Evolutionary conservation across 2,888 invertebrate genomes (phyloP), one percentile per base, ranked within the genome.

Genomic region (Thymelicus acteon): DNA sequence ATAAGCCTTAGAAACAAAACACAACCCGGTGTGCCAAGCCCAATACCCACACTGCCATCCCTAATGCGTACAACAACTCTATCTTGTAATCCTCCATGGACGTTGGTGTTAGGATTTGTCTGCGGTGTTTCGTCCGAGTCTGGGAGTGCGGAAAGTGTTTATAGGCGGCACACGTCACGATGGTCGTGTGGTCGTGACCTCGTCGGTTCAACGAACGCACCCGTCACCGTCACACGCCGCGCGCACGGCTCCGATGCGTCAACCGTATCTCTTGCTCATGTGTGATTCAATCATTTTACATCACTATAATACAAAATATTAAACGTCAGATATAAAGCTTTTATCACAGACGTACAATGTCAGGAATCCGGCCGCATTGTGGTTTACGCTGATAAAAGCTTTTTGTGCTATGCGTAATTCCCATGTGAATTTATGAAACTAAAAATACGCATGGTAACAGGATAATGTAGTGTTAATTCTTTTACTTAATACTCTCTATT

Each of bases 111-210:
- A 15, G 63, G 63, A 61, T 62, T 57, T 37, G 37, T 44, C 31
- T 47, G 54, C 49, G 60, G 44, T 6, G 67, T 67, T 44, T 52
- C 37, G 37, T 39, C 24, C 10, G 39, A 31, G 31, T 31, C 31
- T 13, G 2, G 8, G 44, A 60, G 60, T 80, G 81, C 81, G 82
- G 82, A 81, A 81, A 83, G 84, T 82, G 82, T 84, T 84, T 78
- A 82, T 82, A 82, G 82, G 80, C 82, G 73, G 80, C 80, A 82
- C 86, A 85, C 89, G 89, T 89, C 89, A 90, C 84, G 82, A 76
- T 90, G 92, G 88, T 92, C 91, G 89, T 93, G 93, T 90, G 92
- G 88, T 92, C 91, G 89, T 93, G 93, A 93, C 92, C 93, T 91
- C 93, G 87, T 74, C 85, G 87, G 93, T 91, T 93, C 93, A 93